Percentiles rank a stretch among this genome's conserved stretches.
Conservation (phyloP, 2,888 invertebrate genomes). For the Sympetrum striolatum region DNA sequence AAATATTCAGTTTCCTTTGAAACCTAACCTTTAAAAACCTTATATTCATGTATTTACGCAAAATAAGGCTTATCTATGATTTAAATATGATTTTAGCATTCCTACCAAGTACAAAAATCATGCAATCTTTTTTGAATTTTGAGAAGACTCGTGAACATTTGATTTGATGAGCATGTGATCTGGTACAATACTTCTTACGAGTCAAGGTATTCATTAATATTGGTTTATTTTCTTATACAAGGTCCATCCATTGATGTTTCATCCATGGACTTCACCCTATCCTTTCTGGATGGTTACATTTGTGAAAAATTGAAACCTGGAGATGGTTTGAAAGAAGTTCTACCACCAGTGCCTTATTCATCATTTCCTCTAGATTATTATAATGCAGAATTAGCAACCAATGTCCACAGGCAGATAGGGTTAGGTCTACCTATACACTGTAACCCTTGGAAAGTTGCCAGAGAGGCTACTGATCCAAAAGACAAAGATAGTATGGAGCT, state of each 20-base stretch:
- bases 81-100: too few relatives aligned
- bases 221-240: background rate
- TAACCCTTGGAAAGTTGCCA: background rate
- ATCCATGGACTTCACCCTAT: background rate
- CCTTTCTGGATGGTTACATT: conserved; percentile 21
- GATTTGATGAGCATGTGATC: too few relatives aligned
- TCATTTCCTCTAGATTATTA: conserved; percentile 9
- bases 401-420: background rate
- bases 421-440: conserved; percentile 10
- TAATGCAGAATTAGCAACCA: conserved; percentile 16
- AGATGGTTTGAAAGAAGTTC: background rate
- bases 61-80: too few relatives aligned
- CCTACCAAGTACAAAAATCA: too few relatives aligned
- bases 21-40: too few relatives aligned
- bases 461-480: background rate
- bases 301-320: background rate
- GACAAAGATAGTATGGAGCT: background rate
- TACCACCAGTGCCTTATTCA: background rate
- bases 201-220: background rate
- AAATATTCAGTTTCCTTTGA: too few relatives aligned
- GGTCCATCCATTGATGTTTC: background rate
- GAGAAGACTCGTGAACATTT: too few relatives aligned
- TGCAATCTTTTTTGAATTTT: too few relatives aligned
- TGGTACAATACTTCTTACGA: too few relatives aligned
- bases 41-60: too few relatives aligned